A percentile compares a stretch with the other conserved stretches of the same genome.
Evolutionary conservation across 2,797 vertebrate genomes (phyloP).

Genomic region (Carapus acus): DNA sequence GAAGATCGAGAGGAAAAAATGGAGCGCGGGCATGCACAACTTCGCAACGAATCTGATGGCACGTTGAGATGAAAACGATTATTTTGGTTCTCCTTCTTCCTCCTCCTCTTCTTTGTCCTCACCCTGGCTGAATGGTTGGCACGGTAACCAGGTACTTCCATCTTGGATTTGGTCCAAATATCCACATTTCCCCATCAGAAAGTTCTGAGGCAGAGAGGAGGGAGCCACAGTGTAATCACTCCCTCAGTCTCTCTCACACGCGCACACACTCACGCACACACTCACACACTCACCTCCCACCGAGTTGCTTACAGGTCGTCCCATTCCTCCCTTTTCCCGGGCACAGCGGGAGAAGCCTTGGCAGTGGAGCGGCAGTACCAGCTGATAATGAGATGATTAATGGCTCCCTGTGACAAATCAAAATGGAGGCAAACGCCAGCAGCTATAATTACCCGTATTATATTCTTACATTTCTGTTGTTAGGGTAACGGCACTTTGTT

Average conservation of each 20-base stretch:
- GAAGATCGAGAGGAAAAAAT: slow-evolving; percentile 18
- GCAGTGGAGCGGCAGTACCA: slow-evolving; percentile 33
- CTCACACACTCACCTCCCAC: slow-evolving; percentile 16
- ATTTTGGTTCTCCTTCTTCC: no score
- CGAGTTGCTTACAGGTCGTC: slow-evolving; percentile 48
- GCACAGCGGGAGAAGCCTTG: slow-evolving; percentile 49
- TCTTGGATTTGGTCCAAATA: no score
- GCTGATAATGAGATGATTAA: slow-evolving; percentile 54
- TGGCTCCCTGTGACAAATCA: slow-evolving; percentile 46
- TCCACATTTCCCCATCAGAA: no score
- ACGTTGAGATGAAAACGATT: no score
- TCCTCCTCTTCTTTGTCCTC: background rate
- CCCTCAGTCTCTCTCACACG: no score
- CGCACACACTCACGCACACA: background rate
- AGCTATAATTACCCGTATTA: slow-evolving; percentile 30
- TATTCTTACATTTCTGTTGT: slow-evolving; percentile 11
- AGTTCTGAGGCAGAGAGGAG: background rate
- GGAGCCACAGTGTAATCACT: background rate
- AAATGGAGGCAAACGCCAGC: slow-evolving; percentile 35
- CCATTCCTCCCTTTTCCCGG: slow-evolving; percentile 35
- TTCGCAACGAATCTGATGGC: no score
- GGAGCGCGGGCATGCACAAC: no score
- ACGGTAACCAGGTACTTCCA: no score
- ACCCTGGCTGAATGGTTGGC: no score
- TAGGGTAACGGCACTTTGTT: slow-evolving; percentile 1